Evolutionary conservation across 1,140 invertebrate genomes (phyloP).

Genomic region (Phymorhynchus buccinoides): DNA sequence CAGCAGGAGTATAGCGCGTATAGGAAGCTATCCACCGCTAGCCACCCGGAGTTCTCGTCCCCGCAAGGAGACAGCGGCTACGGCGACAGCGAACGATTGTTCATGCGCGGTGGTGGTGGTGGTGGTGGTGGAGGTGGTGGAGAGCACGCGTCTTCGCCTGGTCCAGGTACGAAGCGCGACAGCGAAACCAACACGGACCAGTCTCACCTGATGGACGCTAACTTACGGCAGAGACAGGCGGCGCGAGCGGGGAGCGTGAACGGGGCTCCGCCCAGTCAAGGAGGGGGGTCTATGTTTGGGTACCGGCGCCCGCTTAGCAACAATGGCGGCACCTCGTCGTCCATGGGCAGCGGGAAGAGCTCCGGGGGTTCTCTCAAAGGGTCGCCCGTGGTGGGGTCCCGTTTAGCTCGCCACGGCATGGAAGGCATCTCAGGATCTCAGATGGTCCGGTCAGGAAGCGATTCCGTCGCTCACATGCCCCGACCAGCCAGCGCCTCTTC

Average conservation of each 20-base stretch:
- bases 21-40: slow-evolving; percentile 63
- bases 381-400: slow-evolving; percentile 57
- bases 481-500: slow-evolving; percentile 56
- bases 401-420: slow-evolving; percentile 63
- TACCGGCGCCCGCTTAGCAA: slow-evolving; percentile 68
- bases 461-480: slow-evolving; percentile 40
- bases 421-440: slow-evolving; percentile 37
- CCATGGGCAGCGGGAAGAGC: slow-evolving; percentile 62
- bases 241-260: slow-evolving; percentile 33
- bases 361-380: slow-evolving; percentile 45
- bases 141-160: slow-evolving; percentile 47
- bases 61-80: slow-evolving; percentile 60
- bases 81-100: slow-evolving; percentile 45
- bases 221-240: slow-evolving; percentile 57
- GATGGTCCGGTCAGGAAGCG: slow-evolving; percentile 34
- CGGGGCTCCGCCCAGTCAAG: slow-evolving; percentile 37
- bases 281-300: slow-evolving; percentile 58
- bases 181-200: slow-evolving; percentile 71
- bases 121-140: too few species aligned
- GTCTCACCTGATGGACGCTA: slow-evolving; percentile 66
- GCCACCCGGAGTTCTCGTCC: slow-evolving; percentile 63
- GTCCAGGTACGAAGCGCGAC: slow-evolving; percentile 61
- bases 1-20: slow-evolving; percentile 55
- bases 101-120: slow-evolving; percentile 50
- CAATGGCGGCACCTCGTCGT: slow-evolving; percentile 64